Base-by-base conservation (phyloP, 2,797 vertebrate species). In the Galago senegalensis region DNA sequence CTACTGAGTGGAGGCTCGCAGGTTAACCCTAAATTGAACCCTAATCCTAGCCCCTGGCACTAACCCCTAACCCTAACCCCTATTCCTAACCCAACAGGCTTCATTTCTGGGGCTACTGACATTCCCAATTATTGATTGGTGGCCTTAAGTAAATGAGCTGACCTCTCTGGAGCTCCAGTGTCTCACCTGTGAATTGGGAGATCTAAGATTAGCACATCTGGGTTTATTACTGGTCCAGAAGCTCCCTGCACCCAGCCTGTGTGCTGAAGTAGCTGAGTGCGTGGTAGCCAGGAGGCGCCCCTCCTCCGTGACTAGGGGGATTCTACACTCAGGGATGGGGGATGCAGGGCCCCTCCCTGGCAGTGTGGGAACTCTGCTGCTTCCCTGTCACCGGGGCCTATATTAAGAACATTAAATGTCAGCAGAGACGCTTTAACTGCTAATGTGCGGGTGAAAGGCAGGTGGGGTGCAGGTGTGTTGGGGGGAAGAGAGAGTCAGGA, bases 381-480 rank as follows among this genome's bases (percentile, higher is more conserved):
- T 79, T 75, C 46, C 53, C 76, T 97, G 93, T 94, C 96, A 91
- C 95, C 18, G 3, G 75, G 93, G 93, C 87, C 97, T 97, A 96
- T 97, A 97, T 97, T 97, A 97, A 95, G 97, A 97, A 90, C 87
- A 49, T 43, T 93, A 96, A 96, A 96, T 98, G 97, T 96, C 97
- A 96, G 77, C 7, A 1, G 89, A 96, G 97, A 93, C n/a, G 8
- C 93, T 69, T 94, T 92, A 94, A 65, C 95, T 67, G 90, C 96
- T 94, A 97, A 98, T 95, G 98, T 98, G 97, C 89, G 76, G 95
- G 98, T 98, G 98, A 97, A 75, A 96, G 95, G 82, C 93, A 95
- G 96, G 97, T 96, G 96, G 96, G 75, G 40, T 0, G 12, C 96
- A 97, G 97, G 96, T 97, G 97, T 89, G 73, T 49, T 85, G 16